Evolutionary conservation across 2,797 vertebrate species (phyloP).

Genomic region (Mus spretus): DNA sequence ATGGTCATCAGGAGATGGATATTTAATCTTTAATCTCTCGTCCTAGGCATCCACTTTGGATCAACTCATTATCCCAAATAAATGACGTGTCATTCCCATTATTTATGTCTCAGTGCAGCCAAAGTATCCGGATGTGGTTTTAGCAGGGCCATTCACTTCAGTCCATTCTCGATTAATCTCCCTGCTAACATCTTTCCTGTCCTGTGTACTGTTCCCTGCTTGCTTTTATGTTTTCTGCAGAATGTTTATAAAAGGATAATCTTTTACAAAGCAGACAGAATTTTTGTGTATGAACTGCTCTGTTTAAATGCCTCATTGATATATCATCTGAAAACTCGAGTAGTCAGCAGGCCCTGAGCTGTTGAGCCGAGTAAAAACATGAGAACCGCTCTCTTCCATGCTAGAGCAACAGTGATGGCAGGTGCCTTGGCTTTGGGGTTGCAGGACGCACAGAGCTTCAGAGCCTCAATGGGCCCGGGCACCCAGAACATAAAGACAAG

Average conservation of each 20-base stretch:
- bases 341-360: slow-evolving; percentile 91
- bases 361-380: slow-evolving; percentile 92
- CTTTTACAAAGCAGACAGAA: slow-evolving; percentile 96
- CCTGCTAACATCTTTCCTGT: slow-evolving; percentile 93
- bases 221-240: slow-evolving; percentile 93
- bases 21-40: slow-evolving; percentile 95
- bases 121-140: slow-evolving; percentile 93
- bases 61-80: slow-evolving; percentile 94
- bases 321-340: slow-evolving; percentile 92
- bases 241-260: slow-evolving; percentile 97
- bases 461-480: background rate
- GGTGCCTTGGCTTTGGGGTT: slow-evolving; percentile 85
- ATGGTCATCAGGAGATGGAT: slow-evolving; percentile 94
- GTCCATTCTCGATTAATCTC: slow-evolving; percentile 94
- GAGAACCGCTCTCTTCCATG: slow-evolving; percentile 89
- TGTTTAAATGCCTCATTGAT: slow-evolving; percentile 92
- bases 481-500: background rate
- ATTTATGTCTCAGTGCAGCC: slow-evolving; percentile 93
- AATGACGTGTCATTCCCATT: slow-evolving; percentile 92
- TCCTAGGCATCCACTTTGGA: slow-evolving; percentile 92
- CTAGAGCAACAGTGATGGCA: slow-evolving; percentile 88
- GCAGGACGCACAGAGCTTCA: background rate
- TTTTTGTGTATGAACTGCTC: slow-evolving; percentile 92
- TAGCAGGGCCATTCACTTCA: slow-evolving; percentile 92
- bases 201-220: slow-evolving; percentile 91